Base-by-base conservation (phyloP, 2,888 invertebrate genomes). In the Apamea monoglypha region DNA sequence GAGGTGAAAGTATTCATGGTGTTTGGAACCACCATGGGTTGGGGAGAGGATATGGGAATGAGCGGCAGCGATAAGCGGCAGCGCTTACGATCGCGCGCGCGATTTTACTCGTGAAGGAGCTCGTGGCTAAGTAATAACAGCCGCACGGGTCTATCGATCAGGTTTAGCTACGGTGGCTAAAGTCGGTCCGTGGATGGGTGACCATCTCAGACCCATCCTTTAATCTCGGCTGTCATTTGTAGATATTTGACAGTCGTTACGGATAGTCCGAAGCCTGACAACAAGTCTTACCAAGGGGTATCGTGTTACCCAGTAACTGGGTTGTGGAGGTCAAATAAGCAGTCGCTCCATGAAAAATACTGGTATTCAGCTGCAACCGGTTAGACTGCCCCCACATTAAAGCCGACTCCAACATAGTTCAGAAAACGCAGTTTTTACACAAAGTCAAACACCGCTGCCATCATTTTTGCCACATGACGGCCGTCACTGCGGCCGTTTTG, bases 1-100 rank as follows among this genome's bases (percentile, higher is more conserved):
- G 70, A 78, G 77, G 82, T 82, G 86, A 83, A 87, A 90, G 84
- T 80, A 78, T 78, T 40, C 63, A 81, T 47, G 80, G 83, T 80
- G 74, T 76, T 82, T 80, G 25, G 21, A 44, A 73, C 18, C 73
- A 40, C 82, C 74, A 76, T 74, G 44, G 77, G 56, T 29, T 80
- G 29, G 76, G 75, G 12, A 66, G 56, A 71, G 69, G 47, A 10
- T 36, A 32, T 56, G 18, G 63, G 14, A 0, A 71, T 36, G 18
- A 50, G 72, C 29, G 72, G 16, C 0, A n/a, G 72, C 76, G 83
- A 71, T 36, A 16, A 50, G 72, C 29, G 72, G 16, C 0, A n/a
- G 72, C 76, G 83, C n/a, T n/a, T n/a, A n/a, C n/a, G n/a, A n/a
- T n/a, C n/a, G n/a, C n/a, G n/a, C n/a, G n/a, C n/a, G n/a, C n/a